Conservation (phyloP, 2,113 vertebrate genomes). For the Sitta europaea region DNA sequence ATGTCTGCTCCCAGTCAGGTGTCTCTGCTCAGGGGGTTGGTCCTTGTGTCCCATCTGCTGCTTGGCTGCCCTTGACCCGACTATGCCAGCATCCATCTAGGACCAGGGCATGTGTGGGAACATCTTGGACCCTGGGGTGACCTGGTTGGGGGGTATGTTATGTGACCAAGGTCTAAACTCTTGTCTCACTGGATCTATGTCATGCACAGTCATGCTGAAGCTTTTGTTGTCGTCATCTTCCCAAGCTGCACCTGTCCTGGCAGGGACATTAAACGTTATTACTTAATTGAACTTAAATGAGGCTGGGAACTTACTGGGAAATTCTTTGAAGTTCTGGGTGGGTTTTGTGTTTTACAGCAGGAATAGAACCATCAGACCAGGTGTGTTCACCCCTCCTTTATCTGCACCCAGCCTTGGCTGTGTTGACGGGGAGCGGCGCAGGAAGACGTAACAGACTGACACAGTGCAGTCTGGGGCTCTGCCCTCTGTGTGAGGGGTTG, state of each 20-base stretch:
- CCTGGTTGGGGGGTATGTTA: not conserved
- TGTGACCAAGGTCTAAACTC: not conserved
- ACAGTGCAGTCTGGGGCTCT: not conserved
- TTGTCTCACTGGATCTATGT: not conserved
- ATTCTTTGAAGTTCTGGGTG: not conserved
- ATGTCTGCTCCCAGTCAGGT: rapidly evolving
- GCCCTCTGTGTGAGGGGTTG: rapidly evolving
- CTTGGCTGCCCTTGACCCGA: not conserved
- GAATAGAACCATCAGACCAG: not conserved
- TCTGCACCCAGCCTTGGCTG: not conserved
- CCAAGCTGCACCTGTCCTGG: not conserved
- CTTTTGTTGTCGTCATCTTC: not conserved
- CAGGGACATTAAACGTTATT: not conserved
- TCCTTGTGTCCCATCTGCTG: not conserved
- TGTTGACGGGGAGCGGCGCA: not conserved
- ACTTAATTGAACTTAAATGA: not conserved
- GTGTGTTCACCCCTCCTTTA: not conserved
- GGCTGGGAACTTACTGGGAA: not conserved
- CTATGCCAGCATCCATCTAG: not conserved
- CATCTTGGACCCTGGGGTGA: not conserved
- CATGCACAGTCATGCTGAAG: not conserved
- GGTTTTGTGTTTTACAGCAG: not conserved
- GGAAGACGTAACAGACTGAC: not conserved
- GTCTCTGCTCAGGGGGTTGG: not conserved
- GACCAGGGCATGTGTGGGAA: not conserved